Base-by-base conservation (phyloP, 2,113 vertebrate species). In the Pelusios castaneus region DNA sequence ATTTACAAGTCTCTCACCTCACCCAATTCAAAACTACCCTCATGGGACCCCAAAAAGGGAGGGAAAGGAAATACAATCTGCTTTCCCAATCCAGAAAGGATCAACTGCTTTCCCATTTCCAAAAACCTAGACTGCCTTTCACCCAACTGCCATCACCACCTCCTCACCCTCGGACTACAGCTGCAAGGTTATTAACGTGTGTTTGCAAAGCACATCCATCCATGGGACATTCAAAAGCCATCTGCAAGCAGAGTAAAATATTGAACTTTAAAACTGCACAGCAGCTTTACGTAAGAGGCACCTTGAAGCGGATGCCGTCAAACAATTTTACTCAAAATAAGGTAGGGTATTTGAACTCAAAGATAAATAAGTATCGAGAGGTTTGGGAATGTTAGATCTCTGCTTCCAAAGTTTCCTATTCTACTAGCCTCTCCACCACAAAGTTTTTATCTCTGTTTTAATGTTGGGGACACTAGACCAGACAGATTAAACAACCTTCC, bases 371-470 rank as follows among this genome's bases (percentile, higher is more conserved):
- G 56, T 63, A 90, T 82, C 27, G 22, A 73, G 87, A 79, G 19
- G 43, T 29, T 56, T 78, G 51, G 29, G 9, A 51, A 9, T 0
- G 0, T 21, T 11, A 4, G 17, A 73, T 6, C 25, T 21, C 14
- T 67, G 75, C 82, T 75, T 63, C 63, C 58, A 1, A 27, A 70
- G 17, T 1, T 6, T 45, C 2, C 63, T 84, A 56, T 84, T 81
- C 29, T 4, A 21, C n/a, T 49, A 89, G 73, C 73, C 79, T n/a
- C 4, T 43, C 80, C 85, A 38, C 2, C 43, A 31, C 5, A 0
- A 5, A 10, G 5, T 63, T 56, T 25, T 47, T n/a, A 56, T 49
- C 63, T 34, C 63, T 67, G 13, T 13, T 31, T 34, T 63, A 17
- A 63, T 63, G 63, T n/a, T n/a, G 14, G 2, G 63, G 17, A 67